A percentile compares a stretch with the other conserved stretches of the same genome.
Evolutionary conservation across 2,797 vertebrate species (phyloP).

Genomic region (Myotis planiceps): DNA sequence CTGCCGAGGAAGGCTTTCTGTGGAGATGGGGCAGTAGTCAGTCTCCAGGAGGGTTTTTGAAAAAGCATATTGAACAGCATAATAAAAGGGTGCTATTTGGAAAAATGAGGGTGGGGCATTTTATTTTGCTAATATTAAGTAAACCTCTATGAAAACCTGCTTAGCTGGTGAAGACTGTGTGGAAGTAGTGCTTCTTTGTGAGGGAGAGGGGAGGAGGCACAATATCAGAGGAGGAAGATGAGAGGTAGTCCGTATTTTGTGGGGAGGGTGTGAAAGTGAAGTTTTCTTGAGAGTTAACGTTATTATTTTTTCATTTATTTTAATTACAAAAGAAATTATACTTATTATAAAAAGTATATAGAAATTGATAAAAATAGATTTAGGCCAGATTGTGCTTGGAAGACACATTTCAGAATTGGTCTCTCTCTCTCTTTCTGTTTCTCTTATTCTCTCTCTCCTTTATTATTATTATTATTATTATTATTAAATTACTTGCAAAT

Average conservation of each 20-base stretch:
- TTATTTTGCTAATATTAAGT: constrained; percentile 10
- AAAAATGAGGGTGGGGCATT: background rate
- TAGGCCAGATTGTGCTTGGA: background rate
- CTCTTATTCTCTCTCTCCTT: too few species aligned
- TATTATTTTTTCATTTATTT: background rate
- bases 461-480: background rate
- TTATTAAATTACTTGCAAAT: constrained; percentile 8
- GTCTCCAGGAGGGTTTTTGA: background rate
- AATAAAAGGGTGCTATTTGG: background rate
- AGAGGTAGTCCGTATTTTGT: background rate
- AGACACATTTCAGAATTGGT: background rate
- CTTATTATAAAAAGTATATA: background rate
- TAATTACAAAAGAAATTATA: background rate
- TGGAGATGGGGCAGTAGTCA: background rate
- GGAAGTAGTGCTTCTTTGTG: background rate
- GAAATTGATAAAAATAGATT: background rate
- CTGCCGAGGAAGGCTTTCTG: background rate
- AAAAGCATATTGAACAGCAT: background rate
- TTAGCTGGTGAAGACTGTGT: background rate
- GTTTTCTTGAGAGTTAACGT: background rate
- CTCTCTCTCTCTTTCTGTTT: background rate
- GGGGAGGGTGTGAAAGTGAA: background rate
- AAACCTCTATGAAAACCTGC: background rate
- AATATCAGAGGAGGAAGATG: background rate
- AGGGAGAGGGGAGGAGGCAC: background rate